Conservation (phyloP, 2,797 vertebrate species). For the Notolabrus celidotus region DNA sequence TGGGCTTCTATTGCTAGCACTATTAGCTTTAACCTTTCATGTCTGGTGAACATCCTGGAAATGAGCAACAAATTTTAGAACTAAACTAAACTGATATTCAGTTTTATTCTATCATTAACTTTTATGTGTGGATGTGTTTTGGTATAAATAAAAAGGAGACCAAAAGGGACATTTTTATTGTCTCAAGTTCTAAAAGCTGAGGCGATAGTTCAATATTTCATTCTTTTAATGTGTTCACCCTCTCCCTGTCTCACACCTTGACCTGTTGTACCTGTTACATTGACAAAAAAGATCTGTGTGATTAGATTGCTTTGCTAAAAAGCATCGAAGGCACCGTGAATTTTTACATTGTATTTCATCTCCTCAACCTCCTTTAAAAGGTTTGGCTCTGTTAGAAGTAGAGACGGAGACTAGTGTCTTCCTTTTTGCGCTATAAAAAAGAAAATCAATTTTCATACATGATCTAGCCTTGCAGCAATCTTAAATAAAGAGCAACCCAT, state of each 20-base stretch:
- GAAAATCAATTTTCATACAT: conserved; percentile 9
- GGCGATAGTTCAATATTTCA: too few relatives aligned
- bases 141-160: background rate
- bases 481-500: conserved; percentile 11
- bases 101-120: too few relatives aligned
- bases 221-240: too few relatives aligned
- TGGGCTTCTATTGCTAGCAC: conserved; percentile 47
- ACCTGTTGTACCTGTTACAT: conserved; percentile 2
- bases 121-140: background rate
- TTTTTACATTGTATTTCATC: conserved; percentile 6
- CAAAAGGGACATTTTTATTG: too few relatives aligned
- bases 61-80: background rate
- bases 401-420: background rate
- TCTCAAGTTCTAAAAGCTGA: too few relatives aligned
- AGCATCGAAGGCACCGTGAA: background rate
- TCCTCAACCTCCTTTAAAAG: conserved; percentile 9
- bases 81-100: background rate
- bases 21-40: conserved; percentile 37
- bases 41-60: background rate
- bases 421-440: background rate
- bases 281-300: background rate
- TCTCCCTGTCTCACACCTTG: background rate
- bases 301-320: too few relatives aligned
- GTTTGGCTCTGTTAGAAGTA: conserved; percentile 8
- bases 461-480: conserved; percentile 25